phyloP scores from a whole-genome alignment of 2,113 vertebrate species.

The Strix uralensis region DNA sequence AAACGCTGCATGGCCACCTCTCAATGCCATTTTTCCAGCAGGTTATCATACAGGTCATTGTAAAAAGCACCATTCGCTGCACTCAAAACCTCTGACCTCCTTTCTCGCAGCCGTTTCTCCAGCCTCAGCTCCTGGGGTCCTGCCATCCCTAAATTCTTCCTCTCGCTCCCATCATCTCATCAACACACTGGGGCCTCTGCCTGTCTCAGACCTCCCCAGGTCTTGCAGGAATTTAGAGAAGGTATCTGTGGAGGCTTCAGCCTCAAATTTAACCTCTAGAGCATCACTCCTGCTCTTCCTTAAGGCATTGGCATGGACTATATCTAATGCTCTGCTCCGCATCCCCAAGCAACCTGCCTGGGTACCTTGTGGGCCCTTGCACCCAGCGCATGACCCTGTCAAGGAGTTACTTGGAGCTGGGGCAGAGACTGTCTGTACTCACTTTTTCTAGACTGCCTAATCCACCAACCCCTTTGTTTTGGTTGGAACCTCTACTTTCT shows the following conservation, averaged over 20 bases:
- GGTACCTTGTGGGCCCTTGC: not conserved
- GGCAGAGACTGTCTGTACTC: not conserved
- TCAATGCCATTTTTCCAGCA: not conserved
- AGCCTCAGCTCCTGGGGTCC: not conserved
- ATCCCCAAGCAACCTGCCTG: not conserved
- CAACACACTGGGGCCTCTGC: fast-evolving
- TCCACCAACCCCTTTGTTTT: not conserved
- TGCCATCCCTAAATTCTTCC: not conserved
- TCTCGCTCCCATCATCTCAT: not conserved
- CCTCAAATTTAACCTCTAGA: not conserved
- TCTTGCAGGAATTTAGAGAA: not conserved
- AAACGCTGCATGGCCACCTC: fast-evolving
- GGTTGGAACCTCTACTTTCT: not conserved
- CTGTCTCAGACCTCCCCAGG: not conserved
- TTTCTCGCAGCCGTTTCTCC: not conserved
- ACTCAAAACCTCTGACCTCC: not conserved
- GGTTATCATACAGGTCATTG: fast-evolving
- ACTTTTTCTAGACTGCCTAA: not conserved
- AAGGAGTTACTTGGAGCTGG: fast-evolving
- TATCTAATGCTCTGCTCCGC: not conserved
- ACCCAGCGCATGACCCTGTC: fast-evolving
- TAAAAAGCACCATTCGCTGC: not conserved
- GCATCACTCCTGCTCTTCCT: not conserved
- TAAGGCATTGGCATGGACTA: fast-evolving
- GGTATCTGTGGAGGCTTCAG: not conserved